Base-by-base conservation (phyloP, 2,888 invertebrate genomes). In the Ectemnius lituratus region DNA sequence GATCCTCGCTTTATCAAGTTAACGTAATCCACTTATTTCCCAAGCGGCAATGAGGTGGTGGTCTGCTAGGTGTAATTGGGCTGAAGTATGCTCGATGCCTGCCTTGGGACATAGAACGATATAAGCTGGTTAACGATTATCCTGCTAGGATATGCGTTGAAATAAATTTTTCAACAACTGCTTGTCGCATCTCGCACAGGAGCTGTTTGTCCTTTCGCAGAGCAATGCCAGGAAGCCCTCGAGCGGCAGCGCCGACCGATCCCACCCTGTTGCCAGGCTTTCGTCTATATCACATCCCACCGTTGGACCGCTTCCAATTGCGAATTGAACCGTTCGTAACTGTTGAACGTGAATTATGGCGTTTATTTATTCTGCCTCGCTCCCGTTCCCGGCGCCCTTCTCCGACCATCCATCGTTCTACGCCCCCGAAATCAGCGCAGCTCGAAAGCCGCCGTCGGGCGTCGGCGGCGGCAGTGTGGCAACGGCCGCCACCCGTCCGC, bases 341-440 rank as follows among this genome's bases (percentile, higher is more conserved):
- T 88, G 86, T 87, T 87, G 87, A 89, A 87, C 88, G 87, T 87
- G 88, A 89, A 85, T 89, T 88, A 88, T 87, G 86, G 85, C 86
- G 82, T 86, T 86, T 87, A 86, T 87, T 87, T 87, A 85, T 84
- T 85, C 85, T 84, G 66, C 67, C 73, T 79, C 62, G 27, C 67
- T 46, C 67, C 60, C 73, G 28, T 63, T 75, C 28, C 49, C 16
- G 45, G 62, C 73, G 63, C 59, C 69, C 75, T 75, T 57, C 62
- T 60, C 67, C 57, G 66, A 58, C 64, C 67, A 73, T 76, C 76
- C 63, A 73, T 79, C 76, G 72, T 73, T 59, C 75, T 59, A 75
- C 75, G 70, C 73, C 76, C 67, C 70, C 69, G 78, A 78, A 80
- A 81, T 83, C 76, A 83, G 73, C 66, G 72, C 23, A 3, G 23